These are phyloP conservation scores for Diabrotica balteata DNA, from an alignment of 2,888 invertebrate species.

Conservation along the genomic window DNA sequence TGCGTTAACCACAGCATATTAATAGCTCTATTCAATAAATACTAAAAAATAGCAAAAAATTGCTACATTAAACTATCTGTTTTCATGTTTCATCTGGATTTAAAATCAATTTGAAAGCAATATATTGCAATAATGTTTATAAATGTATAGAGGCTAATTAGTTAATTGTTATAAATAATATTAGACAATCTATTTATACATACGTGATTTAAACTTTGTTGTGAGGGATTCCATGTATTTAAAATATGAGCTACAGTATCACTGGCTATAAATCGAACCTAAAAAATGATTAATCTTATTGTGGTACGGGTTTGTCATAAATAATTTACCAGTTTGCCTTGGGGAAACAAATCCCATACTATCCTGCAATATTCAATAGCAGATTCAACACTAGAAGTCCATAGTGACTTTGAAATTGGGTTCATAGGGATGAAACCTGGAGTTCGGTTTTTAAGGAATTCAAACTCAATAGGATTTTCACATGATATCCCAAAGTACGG, in stretches of 20 bases:
- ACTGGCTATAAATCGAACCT: constrained; percentile 87
- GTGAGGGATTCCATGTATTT: constrained; percentile 82
- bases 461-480: constrained; percentile 84
- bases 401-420: constrained; percentile 89
- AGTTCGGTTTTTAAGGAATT: constrained; percentile 74
- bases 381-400: constrained; percentile 96
- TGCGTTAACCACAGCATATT: no score
- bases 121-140: no score
- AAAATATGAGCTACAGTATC: constrained; percentile 85
- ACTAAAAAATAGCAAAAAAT: no score
- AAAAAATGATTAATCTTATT: constrained; percentile 27
- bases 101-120: no score
- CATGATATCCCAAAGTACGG: constrained; percentile 88
- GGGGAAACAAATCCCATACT: constrained; percentile 96
- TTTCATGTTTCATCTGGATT: no score
- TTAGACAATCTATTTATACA: constrained; percentile 51
- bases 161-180: no score
- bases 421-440: constrained; percentile 78
- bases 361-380: constrained; percentile 96
- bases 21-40: no score
- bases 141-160: no score
- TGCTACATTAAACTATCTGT: no score
- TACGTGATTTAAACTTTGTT: constrained; percentile 88
- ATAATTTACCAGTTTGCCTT: constrained; percentile 76
- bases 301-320: constrained; percentile 9